These are phyloP conservation scores for Dufourea novaeangliae DNA, from an alignment of 1,140 invertebrate species.

Conservation along the genomic window DNA sequence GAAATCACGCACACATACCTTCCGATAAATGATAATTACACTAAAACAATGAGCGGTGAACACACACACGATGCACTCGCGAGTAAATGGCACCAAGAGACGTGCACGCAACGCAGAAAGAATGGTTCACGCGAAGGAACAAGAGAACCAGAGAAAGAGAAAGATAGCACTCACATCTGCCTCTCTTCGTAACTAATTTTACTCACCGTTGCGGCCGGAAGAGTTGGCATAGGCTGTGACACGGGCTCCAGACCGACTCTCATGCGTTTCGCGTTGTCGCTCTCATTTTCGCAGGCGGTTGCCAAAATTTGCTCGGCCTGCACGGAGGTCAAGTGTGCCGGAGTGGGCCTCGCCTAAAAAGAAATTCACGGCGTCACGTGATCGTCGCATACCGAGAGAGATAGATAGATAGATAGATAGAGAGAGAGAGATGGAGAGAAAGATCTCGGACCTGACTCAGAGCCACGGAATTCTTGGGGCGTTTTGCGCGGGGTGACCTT, in stretches of 20 bases:
- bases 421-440: no score
- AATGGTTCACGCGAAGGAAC: not conserved
- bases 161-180: no score
- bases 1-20: no score
- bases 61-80: no score
- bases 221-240: constrained; percentile 90
- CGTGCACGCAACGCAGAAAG: no score
- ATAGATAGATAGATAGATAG: no score
- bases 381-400: constrained; percentile 50
- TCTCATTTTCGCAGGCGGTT: constrained; percentile 97
- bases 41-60: no score
- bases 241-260: constrained; percentile 96
- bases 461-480: not conserved
- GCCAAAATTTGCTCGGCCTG: constrained; percentile 97
- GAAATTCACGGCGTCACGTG: constrained; percentile 53
- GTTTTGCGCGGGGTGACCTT: not conserved
- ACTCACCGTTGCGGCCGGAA: constrained; percentile 84
- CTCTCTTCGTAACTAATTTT: constrained; percentile 47
- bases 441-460: constrained; percentile 33
- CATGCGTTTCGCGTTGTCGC: constrained; percentile 98
- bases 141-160: not conserved
- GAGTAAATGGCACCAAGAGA: no score
- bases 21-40: no score
- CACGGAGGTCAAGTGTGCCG: constrained; percentile 96
- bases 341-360: constrained; percentile 93